Percentiles rank a stretch among this genome's conserved stretches.
Conservation (phyloP, 2,888 invertebrate genomes). For the Polietes domitor region DNA sequence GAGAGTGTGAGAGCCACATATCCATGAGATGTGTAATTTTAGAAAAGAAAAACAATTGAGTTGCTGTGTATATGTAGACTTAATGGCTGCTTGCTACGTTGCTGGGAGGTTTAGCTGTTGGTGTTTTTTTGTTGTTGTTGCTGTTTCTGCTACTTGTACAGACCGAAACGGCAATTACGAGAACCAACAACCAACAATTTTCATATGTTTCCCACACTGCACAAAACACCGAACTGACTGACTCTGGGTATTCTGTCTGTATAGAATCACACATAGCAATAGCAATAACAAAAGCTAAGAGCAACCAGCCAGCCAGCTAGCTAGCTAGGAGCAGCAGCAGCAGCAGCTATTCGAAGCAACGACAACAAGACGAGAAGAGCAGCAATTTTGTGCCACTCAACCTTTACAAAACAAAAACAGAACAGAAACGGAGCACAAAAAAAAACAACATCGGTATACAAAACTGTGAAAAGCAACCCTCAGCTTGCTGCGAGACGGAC, state of each 20-base stretch:
- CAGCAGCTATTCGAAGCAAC: neutral
- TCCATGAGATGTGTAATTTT: conserved; percentile 6
- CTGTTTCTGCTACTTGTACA: conserved; percentile 19
- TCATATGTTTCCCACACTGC: conserved; percentile 4
- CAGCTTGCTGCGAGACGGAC: conserved; percentile 71
- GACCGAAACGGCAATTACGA: conserved; percentile 18
- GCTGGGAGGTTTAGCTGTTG: neutral
- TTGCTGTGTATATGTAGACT: conserved; percentile 54
- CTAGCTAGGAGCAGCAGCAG: neutral
- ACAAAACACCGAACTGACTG: conserved; percentile 9
- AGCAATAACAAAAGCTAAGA: conserved; percentile 23
- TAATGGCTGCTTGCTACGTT: conserved; percentile 54
- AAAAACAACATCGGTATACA: conserved; percentile 57
- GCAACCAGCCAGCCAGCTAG: neutral
- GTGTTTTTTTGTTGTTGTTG: neutral
- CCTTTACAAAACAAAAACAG: conserved; percentile 52
- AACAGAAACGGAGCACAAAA: conserved; percentile 6
- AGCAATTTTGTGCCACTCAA: conserved; percentile 56
- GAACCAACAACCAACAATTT: conserved; percentile 8
- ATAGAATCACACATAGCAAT: too few species aligned
- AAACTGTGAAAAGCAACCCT: conserved; percentile 77
- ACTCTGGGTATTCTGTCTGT: conserved; percentile 9
- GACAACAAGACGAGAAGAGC: neutral
- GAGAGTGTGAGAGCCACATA: neutral
- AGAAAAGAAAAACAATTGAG: conserved; percentile 35